Conservation (phyloP, 2,888 invertebrate genomes). For the Tuta absoluta region DNA sequence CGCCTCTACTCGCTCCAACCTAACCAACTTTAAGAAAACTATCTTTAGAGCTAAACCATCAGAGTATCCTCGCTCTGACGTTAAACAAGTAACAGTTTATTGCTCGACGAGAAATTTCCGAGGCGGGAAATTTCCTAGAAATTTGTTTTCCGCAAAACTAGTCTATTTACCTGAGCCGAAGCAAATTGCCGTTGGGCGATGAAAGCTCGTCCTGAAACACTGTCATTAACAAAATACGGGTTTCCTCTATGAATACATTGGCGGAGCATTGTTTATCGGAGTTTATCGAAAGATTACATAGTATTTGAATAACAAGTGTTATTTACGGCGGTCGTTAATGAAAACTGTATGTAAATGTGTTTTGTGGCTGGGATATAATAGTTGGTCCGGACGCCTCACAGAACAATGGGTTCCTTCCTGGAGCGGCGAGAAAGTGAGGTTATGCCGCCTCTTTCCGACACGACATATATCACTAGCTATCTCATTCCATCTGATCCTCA, state of each 20-base stretch:
- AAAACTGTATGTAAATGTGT: conserved; percentile 58
- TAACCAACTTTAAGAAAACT: conserved; percentile 69
- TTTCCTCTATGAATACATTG: conserved; percentile 47
- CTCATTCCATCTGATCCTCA: conserved; percentile 44
- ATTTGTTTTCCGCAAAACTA: conserved; percentile 59
- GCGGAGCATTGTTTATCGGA: conserved; percentile 46
- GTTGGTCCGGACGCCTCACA: conserved; percentile 51
- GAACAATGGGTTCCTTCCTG: conserved; percentile 62
- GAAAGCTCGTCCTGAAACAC: conserved; percentile 54
- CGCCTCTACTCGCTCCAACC: conserved; percentile 40
- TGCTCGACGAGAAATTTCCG: conserved; percentile 55
- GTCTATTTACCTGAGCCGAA: conserved; percentile 56
- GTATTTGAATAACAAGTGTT: conserved; percentile 44
- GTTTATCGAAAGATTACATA: conserved; percentile 42
- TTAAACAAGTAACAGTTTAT: conserved; percentile 70
- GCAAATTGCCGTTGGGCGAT: conserved; percentile 55
- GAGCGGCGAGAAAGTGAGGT: conserved; percentile 48
- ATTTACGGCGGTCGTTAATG: conserved; percentile 52
- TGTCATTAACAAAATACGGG: conserved; percentile 58
- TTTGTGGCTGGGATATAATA: conserved; percentile 44
- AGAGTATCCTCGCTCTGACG: conserved; percentile 52
- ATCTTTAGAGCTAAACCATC: conserved; percentile 47
- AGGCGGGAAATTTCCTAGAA: conserved; percentile 57
- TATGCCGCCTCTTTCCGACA: conserved; percentile 48
- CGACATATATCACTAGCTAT: conserved; percentile 60